Evolutionary conservation across 2,888 invertebrate species (phyloP).

Genomic region (Caenorhabditis angaria): DNA sequence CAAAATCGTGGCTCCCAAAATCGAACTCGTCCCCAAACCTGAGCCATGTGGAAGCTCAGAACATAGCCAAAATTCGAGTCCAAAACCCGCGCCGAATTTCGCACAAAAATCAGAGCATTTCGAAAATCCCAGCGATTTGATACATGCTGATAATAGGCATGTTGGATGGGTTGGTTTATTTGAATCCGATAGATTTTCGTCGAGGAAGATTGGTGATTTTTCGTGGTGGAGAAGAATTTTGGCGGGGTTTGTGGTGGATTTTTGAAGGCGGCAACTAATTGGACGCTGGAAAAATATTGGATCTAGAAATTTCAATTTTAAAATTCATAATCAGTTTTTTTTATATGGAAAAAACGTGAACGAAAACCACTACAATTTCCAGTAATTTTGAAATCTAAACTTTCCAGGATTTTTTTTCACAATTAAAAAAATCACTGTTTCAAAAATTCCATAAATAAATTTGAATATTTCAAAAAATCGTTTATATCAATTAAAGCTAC

Average conservation of each 20-base stretch:
- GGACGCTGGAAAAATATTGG: conserved; percentile 23
- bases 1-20: conserved; percentile 75
- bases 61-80: conserved; percentile 32
- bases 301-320: conserved; percentile 5
- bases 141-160: conserved; percentile 58
- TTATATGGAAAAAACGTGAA: no score
- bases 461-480: no score
- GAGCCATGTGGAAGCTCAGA: conserved; percentile 65
- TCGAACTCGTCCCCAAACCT: conserved; percentile 77
- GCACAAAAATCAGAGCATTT: conserved; percentile 6
- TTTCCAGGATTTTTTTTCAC: no score
- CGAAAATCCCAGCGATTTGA: conserved; percentile 45
- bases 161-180: conserved; percentile 42
- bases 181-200: conserved; percentile 15
- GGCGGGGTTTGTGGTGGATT: conserved; percentile 10
- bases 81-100: conserved; percentile 15
- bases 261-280: conserved; percentile 21
- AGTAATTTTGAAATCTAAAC: no score
- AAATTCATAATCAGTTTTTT: not conserved
- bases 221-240: not conserved
- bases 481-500: no score
- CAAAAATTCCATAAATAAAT: no score
- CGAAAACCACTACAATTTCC: no score
- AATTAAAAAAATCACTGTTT: no score
- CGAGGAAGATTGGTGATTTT: not conserved